Base-by-base conservation (phyloP, 2,888 invertebrate species). In the Cryptocheilus praepositus region DNA sequence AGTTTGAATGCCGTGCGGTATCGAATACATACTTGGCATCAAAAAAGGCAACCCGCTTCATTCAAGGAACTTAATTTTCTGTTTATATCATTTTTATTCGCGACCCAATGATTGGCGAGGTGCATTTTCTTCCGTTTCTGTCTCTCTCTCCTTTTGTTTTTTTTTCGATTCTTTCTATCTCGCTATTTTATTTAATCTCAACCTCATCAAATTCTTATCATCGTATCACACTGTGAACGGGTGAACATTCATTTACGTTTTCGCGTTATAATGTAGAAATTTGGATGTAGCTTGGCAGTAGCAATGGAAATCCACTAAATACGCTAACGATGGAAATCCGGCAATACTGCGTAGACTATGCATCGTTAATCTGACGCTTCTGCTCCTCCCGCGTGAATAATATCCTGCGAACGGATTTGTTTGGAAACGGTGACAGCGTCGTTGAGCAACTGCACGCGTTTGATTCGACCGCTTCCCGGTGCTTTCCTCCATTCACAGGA, bases 221-320 rank as follows among this genome's bases (percentile, higher is more conserved):
- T 36, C 13, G 11, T 11, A 36, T 36, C 36, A 11, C 25, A 25
- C 25, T 3, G 25, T 25, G n/a, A n/a, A n/a, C n/a, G n/a, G n/a
- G n/a, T 25, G 5, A 25, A 5, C 25, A 7, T 7, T 2, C 36
- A 36, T 2, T 36, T 36, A 43, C 46, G 53, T 63, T 72, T 67
- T 45, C 53, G 49, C 59, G 53, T 65, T 63, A 36, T 53, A 59
- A 25, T 44, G 67, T 67, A 57, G 70, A 53, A 67, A 63, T 64
- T 66, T 61, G 65, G 59, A 54, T 49, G 28, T 45, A 55, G 36
- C 7, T 70, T 63, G 46, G 51, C 44, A 25, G 58, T 44, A 16
- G 51, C 66, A 63, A 61, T 66, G 64, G 66, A 64, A 72, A 67
- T 70, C 61, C 53, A 25, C 63, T 58, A 66, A 73, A 70, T 59